A percentile compares a stretch with the other conserved stretches of the same genome.
Evolutionary conservation across 1,140 invertebrate genomes (phyloP).

Genomic region (Temnothorax curvispinosus): DNA sequence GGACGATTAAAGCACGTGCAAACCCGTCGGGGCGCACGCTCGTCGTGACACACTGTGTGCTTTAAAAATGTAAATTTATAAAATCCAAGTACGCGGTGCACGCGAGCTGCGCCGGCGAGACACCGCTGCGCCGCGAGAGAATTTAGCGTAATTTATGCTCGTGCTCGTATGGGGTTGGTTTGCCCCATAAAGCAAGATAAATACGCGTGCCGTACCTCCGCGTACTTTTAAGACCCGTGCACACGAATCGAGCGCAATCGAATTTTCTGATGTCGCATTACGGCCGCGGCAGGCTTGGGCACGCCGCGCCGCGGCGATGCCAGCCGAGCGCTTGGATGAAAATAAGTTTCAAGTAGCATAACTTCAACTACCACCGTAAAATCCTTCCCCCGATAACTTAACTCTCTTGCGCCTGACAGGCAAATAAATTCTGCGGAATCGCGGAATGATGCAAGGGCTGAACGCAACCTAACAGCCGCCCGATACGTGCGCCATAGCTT

Average conservation of each 20-base stretch:
- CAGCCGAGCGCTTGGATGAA: constrained; percentile 22
- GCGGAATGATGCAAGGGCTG: constrained; percentile 49
- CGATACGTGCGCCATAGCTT: constrained; percentile 33
- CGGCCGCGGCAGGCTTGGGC: too few relatives aligned
- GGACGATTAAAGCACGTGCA: constrained; percentile 14
- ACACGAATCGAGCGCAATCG: constrained; percentile 51
- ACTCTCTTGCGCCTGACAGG: constrained; percentile 15
- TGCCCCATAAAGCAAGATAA: constrained; percentile 75
- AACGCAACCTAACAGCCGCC: constrained; percentile 52
- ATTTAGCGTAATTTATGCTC: constrained; percentile 71
- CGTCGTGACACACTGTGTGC: constrained; percentile 1
- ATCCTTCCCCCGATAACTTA: constrained; percentile 35
- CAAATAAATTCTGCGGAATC: constrained; percentile 51
- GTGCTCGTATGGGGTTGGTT: constrained; percentile 67
- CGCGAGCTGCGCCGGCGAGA: constrained; percentile 38
- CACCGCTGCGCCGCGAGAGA: constrained; percentile 37
- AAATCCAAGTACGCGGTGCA: constrained; percentile 56
- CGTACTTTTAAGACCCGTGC: constrained; percentile 52
- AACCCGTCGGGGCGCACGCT: background rate
- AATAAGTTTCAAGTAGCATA: constrained; percentile 40
- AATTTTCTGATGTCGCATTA: constrained; percentile 27
- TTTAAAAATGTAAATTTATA: constrained; percentile 69
- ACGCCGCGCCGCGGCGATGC: background rate
- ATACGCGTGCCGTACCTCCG: constrained; percentile 62
- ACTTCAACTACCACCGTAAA: constrained; percentile 42